Evolutionary conservation across 1,140 invertebrate genomes (phyloP), one percentile per base, ranked within the genome.

Genomic region (Pseudomyrmex pallidus): DNA sequence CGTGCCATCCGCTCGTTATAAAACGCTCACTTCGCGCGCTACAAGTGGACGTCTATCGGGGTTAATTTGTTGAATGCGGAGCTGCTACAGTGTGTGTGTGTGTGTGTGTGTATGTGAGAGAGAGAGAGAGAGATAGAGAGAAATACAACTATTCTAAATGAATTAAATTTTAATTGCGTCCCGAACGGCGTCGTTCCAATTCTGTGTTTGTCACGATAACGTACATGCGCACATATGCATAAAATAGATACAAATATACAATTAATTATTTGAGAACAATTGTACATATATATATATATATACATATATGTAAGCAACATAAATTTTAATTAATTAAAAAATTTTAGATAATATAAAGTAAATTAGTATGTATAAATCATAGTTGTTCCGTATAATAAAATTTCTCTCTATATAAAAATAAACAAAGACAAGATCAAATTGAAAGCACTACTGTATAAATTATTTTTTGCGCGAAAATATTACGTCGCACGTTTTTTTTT

Each of bases 131-230:
- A 35, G 5, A 35, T 7, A 35, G 5, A 35, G 35, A 35, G 35
- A 35, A 35, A 80, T 82, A 82, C 54, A 82, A 46, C 77, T 74
- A 62, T 25, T 74, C 61, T 35, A 82, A 72, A 74, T 74, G 44
- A 82, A 74, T 82, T 82, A 82, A 82, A 82, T n/a, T 74, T 82
- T 82, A 82, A 82, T 82, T 82, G 25, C 56, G 20, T 82, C n/a
- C 35, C 22, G 57, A 82, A 74, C 62, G 50, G 57, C 56, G 25
- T 61, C 48, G 57, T 50, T 22, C 68, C 70, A 82, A 61, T 82
- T 82, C 7, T 15, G 66, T 48, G 77, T 74, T 72, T 80, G 54
- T 73, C 68, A 44, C 77, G 61, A 82, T 62, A 52, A 82, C 52
- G 5, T 25, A 25, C n/a, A 46, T 25, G 13, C 20, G 17, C 13